Evolutionary conservation across 1,140 invertebrate species (phyloP).

Genomic region (Tetramorium alpestre): DNA sequence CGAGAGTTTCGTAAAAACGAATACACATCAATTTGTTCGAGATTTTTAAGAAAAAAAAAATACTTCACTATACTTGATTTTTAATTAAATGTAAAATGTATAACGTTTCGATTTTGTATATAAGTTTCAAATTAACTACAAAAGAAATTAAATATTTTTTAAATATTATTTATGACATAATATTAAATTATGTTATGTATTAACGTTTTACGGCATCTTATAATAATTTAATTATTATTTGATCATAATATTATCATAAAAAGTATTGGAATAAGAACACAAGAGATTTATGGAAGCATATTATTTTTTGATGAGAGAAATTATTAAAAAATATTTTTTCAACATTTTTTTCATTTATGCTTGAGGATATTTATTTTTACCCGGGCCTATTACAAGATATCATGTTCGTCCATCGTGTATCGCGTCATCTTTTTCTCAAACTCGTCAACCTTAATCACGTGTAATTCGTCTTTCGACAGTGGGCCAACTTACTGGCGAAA

Average conservation of each 20-base stretch:
- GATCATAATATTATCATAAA: background rate
- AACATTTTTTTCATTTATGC: background rate
- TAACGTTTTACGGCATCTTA: background rate
- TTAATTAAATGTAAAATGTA: background rate
- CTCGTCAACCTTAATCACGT: slow-evolving; percentile 30
- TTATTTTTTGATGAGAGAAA: background rate
- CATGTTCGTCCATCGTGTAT: background rate
- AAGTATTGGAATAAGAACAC: background rate
- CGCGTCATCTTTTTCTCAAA: background rate
- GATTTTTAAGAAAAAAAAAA: background rate
- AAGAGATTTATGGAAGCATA: background rate
- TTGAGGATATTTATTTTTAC: slow-evolving; percentile 27
- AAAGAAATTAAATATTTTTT: background rate
- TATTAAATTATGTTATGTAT: background rate
- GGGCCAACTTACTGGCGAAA: slow-evolving; percentile 32
- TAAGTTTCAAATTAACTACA: background rate
- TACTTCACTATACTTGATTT: background rate
- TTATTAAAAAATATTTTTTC: slow-evolving; percentile 7
- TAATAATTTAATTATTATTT: slow-evolving; percentile 9
- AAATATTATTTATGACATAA: background rate
- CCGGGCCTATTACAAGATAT: background rate
- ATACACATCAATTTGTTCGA: slow-evolving; percentile 4
- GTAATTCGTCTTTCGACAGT: slow-evolving; percentile 33
- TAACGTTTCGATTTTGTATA: background rate
- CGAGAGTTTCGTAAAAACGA: background rate